Evolutionary conservation across 2,797 vertebrate genomes (phyloP).

Genomic region (Gymnodraco acuticeps): DNA sequence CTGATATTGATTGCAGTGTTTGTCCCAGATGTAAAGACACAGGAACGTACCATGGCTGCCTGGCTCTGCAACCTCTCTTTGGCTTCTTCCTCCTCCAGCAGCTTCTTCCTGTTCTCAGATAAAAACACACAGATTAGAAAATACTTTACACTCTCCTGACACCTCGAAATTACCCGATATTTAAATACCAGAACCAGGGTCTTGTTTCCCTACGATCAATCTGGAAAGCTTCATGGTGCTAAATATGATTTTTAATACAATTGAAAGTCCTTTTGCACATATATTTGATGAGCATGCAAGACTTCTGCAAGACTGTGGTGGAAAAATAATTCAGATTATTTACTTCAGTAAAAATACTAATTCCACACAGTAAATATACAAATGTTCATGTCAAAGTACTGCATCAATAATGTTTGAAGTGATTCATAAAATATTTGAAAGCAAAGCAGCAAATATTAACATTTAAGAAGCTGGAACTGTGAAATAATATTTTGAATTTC

Average conservation of each 20-base stretch:
- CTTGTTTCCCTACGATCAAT: background rate
- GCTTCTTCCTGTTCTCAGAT: slow-evolving; percentile 88
- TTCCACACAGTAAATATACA: too few relatives aligned
- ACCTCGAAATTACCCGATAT: background rate
- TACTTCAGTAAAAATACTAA: too few relatives aligned
- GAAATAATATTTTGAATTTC: too few relatives aligned
- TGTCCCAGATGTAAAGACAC: background rate
- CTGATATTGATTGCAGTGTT: too few relatives aligned
- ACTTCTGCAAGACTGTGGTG: background rate
- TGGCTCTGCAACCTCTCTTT: slow-evolving; percentile 88
- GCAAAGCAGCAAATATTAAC: too few relatives aligned
- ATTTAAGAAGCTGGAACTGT: too few relatives aligned
- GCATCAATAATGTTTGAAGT: too few relatives aligned
- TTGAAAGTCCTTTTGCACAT: background rate
- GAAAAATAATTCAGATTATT: too few relatives aligned
- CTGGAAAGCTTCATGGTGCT: background rate
- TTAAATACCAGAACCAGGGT: background rate
- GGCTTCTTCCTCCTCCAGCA: slow-evolving; percentile 94
- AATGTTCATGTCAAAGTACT: too few relatives aligned
- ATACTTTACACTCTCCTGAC: background rate
- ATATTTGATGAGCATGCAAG: too few relatives aligned
- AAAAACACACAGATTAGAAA: slow-evolving; percentile 32
- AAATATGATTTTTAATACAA: background rate
- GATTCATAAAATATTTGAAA: too few relatives aligned
- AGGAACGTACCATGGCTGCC: slow-evolving; percentile 87